Percentiles rank a stretch among this genome's conserved stretches.
These are phyloP conservation scores for Hedya salicella DNA, from an alignment of 2,888 invertebrate genomes.

Conservation along the genomic window DNA sequence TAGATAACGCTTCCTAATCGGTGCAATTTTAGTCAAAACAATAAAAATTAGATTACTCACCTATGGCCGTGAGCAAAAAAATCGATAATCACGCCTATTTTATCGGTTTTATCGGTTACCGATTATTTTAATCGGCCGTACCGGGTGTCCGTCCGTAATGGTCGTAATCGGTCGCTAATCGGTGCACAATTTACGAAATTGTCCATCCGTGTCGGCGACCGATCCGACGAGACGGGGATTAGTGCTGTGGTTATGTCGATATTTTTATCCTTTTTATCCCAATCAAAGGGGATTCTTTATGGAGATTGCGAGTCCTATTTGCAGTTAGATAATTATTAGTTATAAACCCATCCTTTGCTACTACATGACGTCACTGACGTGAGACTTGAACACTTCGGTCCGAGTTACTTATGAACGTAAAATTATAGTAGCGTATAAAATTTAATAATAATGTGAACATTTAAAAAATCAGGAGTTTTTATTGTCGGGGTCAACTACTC, in stretches of 20 bases:
- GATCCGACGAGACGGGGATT: constrained; percentile 68
- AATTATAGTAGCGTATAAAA: too few species aligned
- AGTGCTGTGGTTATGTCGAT: constrained; percentile 64
- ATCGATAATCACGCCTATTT: constrained; percentile 72
- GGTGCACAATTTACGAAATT: constrained; percentile 84
- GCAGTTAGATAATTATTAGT: too few species aligned
- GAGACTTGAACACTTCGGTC: too few species aligned
- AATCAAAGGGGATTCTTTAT: constrained; percentile 6
- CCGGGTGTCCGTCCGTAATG: constrained; percentile 83
- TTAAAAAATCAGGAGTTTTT: not conserved
- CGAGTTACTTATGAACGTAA: too few species aligned
- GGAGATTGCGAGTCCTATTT: too few species aligned
- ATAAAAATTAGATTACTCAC: constrained; percentile 53
- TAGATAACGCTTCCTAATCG: constrained; percentile 17
- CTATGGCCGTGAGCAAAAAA: constrained; percentile 59
- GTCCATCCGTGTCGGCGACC: constrained; percentile 83
- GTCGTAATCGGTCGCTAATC: constrained; percentile 84
- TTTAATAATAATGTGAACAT: too few species aligned
- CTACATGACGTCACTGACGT: too few species aligned
- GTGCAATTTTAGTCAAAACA: constrained; percentile 35
- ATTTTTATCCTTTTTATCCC: constrained; percentile 34
- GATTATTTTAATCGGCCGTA: constrained; percentile 83
- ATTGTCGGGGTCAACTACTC: not conserved
- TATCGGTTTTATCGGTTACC: constrained; percentile 81
- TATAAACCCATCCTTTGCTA: too few species aligned